Base-by-base conservation (phyloP, 2,797 vertebrate genomes). In the Spondyliosoma cantharus region DNA sequence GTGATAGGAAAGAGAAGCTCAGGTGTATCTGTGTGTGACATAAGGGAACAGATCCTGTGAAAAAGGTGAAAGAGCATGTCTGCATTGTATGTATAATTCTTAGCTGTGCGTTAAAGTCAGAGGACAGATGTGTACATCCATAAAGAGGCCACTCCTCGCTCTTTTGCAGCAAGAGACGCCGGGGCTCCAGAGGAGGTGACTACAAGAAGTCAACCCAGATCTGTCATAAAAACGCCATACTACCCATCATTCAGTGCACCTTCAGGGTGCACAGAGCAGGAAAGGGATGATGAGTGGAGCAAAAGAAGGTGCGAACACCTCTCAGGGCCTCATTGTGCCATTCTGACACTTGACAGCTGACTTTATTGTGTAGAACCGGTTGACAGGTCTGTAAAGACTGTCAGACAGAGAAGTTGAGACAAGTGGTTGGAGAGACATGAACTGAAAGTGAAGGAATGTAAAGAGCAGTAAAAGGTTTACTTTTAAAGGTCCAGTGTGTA, bases 191-290 rank as follows among this genome's bases (percentile, higher is more conserved):
- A 81, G 46, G 71, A 83, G 76, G 67, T 78, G 76, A 84, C 52
- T 49, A 48, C 71, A 71, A 78, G 68, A 71, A 86, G 71, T 81
- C 86, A 93, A 88, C 92, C 91, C 77, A 91, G 84, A 89, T 92
- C 87, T 91, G 89, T 90, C 90, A 90, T 76, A 77, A 84, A 85
- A 63, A 76, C 46, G 64, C 57, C 7, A 16, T 65, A 77, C 81
- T 78, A 83, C 80, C 84, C 82, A 87, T 90, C 86, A 89, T 82
- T 76, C 79, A 77, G 49, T 74, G 63, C 75, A 9, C 74, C 78
- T 81, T 64, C 2, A 24, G 72, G 83, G 68, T 71, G 80, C 87
- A 74, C 8, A 5, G 65, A 80, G 82, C 78, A 53, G n/a, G 20
- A 83, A 69, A 79, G 63, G 62, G 62, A 82, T 81, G 73, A 86